Evolutionary conservation across 2,888 invertebrate genomes (phyloP).

Genomic region (Cryptocephalus primarius): DNA sequence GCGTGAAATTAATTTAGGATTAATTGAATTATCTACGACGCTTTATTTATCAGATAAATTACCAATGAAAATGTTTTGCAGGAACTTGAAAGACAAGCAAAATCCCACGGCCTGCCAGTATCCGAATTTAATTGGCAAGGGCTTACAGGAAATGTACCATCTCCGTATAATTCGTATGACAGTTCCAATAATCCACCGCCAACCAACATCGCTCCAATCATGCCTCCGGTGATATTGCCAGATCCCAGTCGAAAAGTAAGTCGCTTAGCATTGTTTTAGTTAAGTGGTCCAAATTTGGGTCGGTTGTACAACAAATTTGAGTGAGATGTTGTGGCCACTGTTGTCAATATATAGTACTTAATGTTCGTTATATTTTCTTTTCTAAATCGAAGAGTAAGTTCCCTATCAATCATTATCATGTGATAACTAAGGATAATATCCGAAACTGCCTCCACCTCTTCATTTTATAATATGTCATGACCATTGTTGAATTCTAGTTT

Average conservation of each 20-base stretch:
- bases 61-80: conserved; percentile 27
- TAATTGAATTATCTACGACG: background rate
- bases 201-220: conserved; percentile 12
- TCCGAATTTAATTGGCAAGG: conserved; percentile 50
- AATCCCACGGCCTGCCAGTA: conserved; percentile 60
- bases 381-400: too few species aligned
- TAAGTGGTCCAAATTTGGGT: too few species aligned
- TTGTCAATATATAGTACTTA: too few species aligned
- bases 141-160: conserved; percentile 32
- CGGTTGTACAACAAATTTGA: too few species aligned
- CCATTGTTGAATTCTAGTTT: too few species aligned
- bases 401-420: too few species aligned
- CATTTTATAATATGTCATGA: too few species aligned
- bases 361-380: too few species aligned
- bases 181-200: conserved; percentile 17
- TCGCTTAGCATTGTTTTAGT: background rate
- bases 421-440: too few species aligned
- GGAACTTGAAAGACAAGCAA: conserved; percentile 69
- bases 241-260: conserved; percentile 37
- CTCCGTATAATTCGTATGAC: conserved; percentile 32
- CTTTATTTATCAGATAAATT: background rate
- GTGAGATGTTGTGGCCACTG: too few species aligned
- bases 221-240: conserved; percentile 31
- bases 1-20: background rate
- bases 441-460: too few species aligned